A percentile compares a stretch with the other conserved stretches of the same genome.
phyloP scores from a whole-genome alignment of 2,797 vertebrate species.

The Phoeniculus purpureus region DNA sequence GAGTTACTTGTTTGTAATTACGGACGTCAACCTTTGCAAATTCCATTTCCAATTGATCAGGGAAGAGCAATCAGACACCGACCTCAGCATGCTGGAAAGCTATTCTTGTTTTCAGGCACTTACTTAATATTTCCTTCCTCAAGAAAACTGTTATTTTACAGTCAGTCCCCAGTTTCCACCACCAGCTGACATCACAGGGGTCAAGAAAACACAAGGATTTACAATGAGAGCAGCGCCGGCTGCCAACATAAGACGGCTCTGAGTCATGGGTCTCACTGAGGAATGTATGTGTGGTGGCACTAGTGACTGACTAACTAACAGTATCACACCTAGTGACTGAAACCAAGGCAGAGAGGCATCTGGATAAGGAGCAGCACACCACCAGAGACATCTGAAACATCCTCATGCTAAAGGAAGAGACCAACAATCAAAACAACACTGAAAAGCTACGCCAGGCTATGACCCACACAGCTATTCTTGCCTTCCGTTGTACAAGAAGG shows the following conservation, averaged over 20 bases:
- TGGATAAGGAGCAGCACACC: slow-evolving; percentile 50
- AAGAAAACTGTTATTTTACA: slow-evolving; percentile 12
- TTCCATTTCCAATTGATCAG: not conserved
- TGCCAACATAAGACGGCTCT: not conserved
- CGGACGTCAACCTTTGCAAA: not conserved
- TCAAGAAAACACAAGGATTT: not conserved
- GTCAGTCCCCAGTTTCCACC: slow-evolving; percentile 13
- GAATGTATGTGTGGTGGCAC: slow-evolving; percentile 8
- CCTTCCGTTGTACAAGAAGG: slow-evolving; percentile 30
- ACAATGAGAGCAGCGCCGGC: not conserved
- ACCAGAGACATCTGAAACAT: slow-evolving; percentile 70
- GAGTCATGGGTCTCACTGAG: slow-evolving; percentile 47
- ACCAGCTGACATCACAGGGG: not conserved
- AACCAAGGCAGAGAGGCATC: slow-evolving; percentile 70
- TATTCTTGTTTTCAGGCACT: slow-evolving; percentile 5
- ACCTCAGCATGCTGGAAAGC: not conserved
- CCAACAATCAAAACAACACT: not conserved
- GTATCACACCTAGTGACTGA: slow-evolving; percentile 59
- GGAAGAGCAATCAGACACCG: not conserved
- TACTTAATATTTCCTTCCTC: slow-evolving; percentile 50
- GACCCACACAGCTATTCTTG: slow-evolving; percentile 50
- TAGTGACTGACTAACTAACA: slow-evolving; percentile 57
- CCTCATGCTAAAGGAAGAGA: slow-evolving; percentile 58
- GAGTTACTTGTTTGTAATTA: not conserved
- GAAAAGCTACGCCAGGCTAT: slow-evolving; percentile 36